Conservation (phyloP, 2,888 invertebrate genomes). For the Andrena dorsata region DNA sequence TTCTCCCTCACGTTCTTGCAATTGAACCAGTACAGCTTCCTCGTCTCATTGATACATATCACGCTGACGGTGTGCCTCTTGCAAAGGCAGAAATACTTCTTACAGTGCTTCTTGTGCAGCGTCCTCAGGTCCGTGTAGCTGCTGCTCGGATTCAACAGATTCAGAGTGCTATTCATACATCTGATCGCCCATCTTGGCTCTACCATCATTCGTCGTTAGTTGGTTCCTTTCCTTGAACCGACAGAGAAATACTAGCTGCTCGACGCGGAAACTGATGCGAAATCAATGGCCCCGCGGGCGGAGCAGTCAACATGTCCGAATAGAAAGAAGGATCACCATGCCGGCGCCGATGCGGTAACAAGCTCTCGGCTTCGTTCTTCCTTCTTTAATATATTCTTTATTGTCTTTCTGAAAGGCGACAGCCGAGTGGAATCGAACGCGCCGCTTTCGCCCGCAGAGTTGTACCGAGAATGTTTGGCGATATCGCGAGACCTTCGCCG, state of each 20-base stretch:
- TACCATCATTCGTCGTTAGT: conserved; percentile 80
- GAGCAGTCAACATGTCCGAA: neutral
- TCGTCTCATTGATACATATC: conserved; percentile 82
- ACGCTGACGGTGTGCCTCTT: conserved; percentile 82
- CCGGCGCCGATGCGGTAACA: neutral
- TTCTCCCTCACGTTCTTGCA: conserved; percentile 82
- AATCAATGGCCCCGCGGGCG: neutral
- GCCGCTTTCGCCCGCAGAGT: too few species aligned
- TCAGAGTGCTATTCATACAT: conserved; percentile 78
- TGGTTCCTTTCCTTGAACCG: conserved; percentile 13
- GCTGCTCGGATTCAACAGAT: conserved; percentile 79
- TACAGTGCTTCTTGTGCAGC: conserved; percentile 79
- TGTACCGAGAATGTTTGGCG: too few species aligned
- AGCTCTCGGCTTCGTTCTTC: neutral
- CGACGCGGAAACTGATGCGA: neutral
- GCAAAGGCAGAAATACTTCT: conserved; percentile 82
- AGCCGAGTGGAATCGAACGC: neutral
- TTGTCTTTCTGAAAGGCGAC: neutral
- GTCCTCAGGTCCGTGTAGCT: conserved; percentile 80
- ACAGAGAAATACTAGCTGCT: conserved; percentile 9
- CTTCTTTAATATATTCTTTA: neutral
- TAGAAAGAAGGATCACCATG: neutral
- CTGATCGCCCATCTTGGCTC: conserved; percentile 79
- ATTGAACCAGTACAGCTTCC: conserved; percentile 83
- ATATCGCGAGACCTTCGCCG: too few species aligned